Evolutionary conservation across 2,797 vertebrate species (phyloP), one percentile per base, ranked within the genome.

Genomic region (Echeneis naucrates): DNA sequence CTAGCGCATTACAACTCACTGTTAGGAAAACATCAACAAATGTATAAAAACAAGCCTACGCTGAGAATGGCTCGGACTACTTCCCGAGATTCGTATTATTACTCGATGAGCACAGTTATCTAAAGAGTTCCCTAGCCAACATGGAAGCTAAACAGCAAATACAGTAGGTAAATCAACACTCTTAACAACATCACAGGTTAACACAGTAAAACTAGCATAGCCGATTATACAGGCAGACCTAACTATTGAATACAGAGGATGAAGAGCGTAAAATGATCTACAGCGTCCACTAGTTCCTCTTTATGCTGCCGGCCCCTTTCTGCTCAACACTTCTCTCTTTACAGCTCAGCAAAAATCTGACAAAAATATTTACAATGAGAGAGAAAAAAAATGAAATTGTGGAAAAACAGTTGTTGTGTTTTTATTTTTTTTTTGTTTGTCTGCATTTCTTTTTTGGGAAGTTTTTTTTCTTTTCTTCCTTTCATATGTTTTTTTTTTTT

Each of bases 341-440:
- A 95, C 94, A 94, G 89, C 92, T 93, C 85, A 73, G 86, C 85
- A 94, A 94, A 94, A 94, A 93, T 91, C 90, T 89, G 91, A 95
- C 92, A 94, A 94, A 93, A 92, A 94, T 96, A 95, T 95, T 95
- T 96, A 96, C 95, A 95, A 95, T 94, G 92, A 94, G 92, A 94
- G 93, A 90, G 90, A 93, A 91, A 91, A 90, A 92, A 91, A 93
- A 93, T 91, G 86, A 92, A 94, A 94, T 92, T 86, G 92, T 94
- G 92, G 94, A 94, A 90, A 95, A 94, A 95, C 95, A 94, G 85
- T 93, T 94, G 87, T 93, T 94, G 87, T 87, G 85, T 92, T 82
- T 90, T 89, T 86, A 82, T 45, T 55, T 75, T 77, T 87, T 85
- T 88, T 86, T 88, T 87, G 75, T 81, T 87, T 79, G 90, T 93